Base-by-base conservation (phyloP, 35 echinoderm and acorn worm species). In the Ophiothrix spiculata region DNA sequence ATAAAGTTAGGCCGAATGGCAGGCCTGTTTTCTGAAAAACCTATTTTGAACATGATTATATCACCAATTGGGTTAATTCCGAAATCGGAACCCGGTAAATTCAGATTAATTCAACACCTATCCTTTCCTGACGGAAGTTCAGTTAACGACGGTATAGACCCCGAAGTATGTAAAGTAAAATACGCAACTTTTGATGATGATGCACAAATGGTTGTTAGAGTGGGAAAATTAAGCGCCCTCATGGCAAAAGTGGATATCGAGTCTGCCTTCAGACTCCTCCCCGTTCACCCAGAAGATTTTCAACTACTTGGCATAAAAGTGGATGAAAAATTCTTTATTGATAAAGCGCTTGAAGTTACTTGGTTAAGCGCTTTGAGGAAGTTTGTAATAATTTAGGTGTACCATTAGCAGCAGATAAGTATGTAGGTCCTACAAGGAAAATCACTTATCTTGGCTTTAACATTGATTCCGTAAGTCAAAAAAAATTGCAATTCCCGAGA, bases 171-270 rank as follows among this genome's bases (percentile, higher is more conserved):
- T 76, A 36, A n/a, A 38, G 42, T 91, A n/a, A 69, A 69, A n/a
- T 69, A 69, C 29, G 10, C 60, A 15, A 29, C 33, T 31, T 78
- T 91, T 80, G 89, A 91, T 56, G 28, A 39, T 0, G 89, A 74
- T 15, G 49, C 79, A 64, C 16, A 78, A 14, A 25, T 85, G 0
- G 75, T 84, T 19, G 33, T 56, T 31, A 32, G 13, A 8, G 1
- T 35, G 21, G 82, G 83, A 19, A n/a, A n/a, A n/a, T n/a, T n/a
- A 31, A 35, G 32, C 74, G 82, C 1, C 39, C 81, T 16, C 15
- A 39, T 91, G 56, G 82, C 80, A 39, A 86, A 91, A 78, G 38
- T 83, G 17, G 89, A 91, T 39, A 91, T 91, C 29, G 33, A 86
- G 76, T 85, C 75, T n/a, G 38, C 10, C 64, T 91, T 86, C 40